A percentile compares a stretch with the other conserved stretches of the same genome.
Conservation (phyloP, 2,888 invertebrate species). For the Toxonevra muliebris region DNA sequence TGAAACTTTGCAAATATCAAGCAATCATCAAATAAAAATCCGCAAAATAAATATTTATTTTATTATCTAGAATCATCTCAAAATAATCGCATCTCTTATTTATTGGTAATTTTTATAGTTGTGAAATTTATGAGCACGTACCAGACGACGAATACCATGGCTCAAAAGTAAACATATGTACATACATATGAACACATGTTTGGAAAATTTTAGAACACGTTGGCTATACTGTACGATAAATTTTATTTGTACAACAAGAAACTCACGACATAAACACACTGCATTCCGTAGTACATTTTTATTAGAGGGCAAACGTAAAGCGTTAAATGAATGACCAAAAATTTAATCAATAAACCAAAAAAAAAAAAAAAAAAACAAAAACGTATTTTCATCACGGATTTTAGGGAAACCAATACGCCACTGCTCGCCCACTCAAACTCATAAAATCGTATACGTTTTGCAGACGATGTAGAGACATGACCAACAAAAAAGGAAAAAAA, state of each 20-base stretch:
- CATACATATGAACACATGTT: too few relatives aligned
- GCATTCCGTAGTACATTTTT: too few relatives aligned
- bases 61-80: neutral
- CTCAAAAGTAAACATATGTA: too few relatives aligned
- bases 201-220: too few relatives aligned
- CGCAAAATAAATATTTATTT: too few relatives aligned
- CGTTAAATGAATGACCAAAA: conserved; percentile 36
- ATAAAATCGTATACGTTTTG: neutral
- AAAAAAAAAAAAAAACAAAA: too few relatives aligned
- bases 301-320: conserved; percentile 12
- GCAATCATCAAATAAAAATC: neutral
- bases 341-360: conserved; percentile 34
- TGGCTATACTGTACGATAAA: too few relatives aligned
- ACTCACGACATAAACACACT: neutral
- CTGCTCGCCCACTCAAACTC: neutral
- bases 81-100: neutral
- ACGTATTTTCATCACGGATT: conserved; percentile 18
- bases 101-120: neutral
- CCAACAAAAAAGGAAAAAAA: neutral
- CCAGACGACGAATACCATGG: conserved; percentile 18
- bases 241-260: too few relatives aligned
- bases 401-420: neutral
- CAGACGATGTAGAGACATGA: neutral
- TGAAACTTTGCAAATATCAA: neutral
- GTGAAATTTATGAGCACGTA: conserved; percentile 37